Conservation (phyloP, 2,888 invertebrate species). For the Panopea generosa region DNA sequence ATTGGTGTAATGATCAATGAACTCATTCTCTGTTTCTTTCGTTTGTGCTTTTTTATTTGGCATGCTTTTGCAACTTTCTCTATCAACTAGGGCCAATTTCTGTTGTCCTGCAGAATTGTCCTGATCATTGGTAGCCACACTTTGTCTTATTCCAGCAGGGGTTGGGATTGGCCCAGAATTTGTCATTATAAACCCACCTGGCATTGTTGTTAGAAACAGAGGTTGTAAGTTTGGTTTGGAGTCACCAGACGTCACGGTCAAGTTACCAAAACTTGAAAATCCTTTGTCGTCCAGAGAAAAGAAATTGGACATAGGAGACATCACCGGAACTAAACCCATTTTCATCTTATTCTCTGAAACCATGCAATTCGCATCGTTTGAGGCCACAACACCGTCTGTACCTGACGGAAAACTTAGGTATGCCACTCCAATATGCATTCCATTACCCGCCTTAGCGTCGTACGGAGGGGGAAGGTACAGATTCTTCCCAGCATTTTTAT, state of each 20-base stretch:
- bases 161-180: slow-evolving; percentile 46
- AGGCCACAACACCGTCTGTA: slow-evolving; percentile 21
- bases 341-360: slow-evolving; percentile 39
- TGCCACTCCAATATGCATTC: slow-evolving; percentile 60
- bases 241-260: slow-evolving; percentile 8
- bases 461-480: slow-evolving; percentile 49
- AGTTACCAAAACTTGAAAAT: too few relatives aligned
- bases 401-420: slow-evolving; percentile 60
- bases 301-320: slow-evolving; percentile 56
- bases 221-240: slow-evolving; percentile 42
- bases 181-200: slow-evolving; percentile 58
- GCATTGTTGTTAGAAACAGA: slow-evolving; percentile 58
- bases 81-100: neutral
- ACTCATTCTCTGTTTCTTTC: slow-evolving; percentile 66
- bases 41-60: slow-evolving; percentile 27
- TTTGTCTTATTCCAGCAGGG: neutral
- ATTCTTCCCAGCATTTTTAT: slow-evolving; percentile 22
- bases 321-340: slow-evolving; percentile 70
- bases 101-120: neutral
- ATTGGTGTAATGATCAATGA: slow-evolving; percentile 78
- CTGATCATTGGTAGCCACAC: neutral
- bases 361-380: slow-evolving; percentile 6
- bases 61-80: neutral
- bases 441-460: slow-evolving; percentile 24
- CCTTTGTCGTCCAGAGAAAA: slow-evolving; percentile 35